Evolutionary conservation across 2,888 invertebrate genomes (phyloP).

Genomic region (Epirrhoe tristata): DNA sequence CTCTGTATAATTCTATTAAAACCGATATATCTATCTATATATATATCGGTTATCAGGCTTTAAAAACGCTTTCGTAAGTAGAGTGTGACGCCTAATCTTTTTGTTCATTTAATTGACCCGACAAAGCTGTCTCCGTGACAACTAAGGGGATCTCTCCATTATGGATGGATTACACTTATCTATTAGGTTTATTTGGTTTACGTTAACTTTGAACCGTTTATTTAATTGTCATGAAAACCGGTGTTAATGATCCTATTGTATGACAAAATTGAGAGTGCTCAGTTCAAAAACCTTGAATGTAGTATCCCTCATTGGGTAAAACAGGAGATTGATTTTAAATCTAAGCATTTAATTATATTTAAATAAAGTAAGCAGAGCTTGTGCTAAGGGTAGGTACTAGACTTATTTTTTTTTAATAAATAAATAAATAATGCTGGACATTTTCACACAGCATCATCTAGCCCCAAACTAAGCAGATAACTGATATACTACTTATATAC

Average conservation of each 20-base stretch:
- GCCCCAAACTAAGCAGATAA: too few species aligned
- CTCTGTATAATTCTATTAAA: too few species aligned
- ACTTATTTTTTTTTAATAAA: too few species aligned
- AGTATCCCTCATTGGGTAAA: neutral
- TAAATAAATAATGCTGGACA: too few species aligned
- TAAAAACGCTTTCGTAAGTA: neutral
- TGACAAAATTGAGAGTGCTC: too few species aligned
- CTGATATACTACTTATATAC: too few species aligned
- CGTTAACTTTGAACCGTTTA: neutral
- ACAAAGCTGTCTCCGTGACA: neutral
- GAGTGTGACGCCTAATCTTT: neutral
- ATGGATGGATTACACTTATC: neutral
- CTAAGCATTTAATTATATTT: neutral
- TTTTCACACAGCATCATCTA: too few species aligned
- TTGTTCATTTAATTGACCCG: slow-evolving; percentile 1
- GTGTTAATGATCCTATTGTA: too few species aligned
- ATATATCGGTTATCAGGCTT: neutral
- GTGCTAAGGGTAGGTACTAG: too few species aligned
- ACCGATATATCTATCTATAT: too few species aligned
- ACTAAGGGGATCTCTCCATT: neutral
- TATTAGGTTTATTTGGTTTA: neutral
- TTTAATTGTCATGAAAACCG: neutral
- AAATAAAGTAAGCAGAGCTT: too few species aligned
- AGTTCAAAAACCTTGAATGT: too few species aligned
- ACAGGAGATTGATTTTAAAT: neutral